phyloP scores from a whole-genome alignment of 2,888 invertebrate species.

The Ceraclea dissimilis region DNA sequence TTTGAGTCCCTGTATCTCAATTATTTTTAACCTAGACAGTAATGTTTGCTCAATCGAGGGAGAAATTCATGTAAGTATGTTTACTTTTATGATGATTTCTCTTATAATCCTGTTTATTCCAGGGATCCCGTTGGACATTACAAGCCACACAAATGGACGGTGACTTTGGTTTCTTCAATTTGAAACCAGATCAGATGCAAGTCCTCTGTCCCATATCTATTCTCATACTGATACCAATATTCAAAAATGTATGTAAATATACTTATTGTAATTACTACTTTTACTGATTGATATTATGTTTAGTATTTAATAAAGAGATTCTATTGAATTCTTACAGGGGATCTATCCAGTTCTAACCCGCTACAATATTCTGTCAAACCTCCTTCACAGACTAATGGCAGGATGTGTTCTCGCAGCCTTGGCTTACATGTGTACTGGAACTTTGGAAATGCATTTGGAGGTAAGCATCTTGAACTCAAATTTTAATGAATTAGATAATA shows the following conservation, averaged over 20 bases:
- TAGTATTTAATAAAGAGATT: too few relatives aligned
- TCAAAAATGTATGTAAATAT: conserved; percentile 42
- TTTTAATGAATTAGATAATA: too few relatives aligned
- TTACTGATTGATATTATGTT: too few relatives aligned
- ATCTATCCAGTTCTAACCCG: conserved; percentile 63
- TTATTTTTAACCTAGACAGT: too few relatives aligned
- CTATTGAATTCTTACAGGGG: conserved; percentile 30
- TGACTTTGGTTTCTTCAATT: conserved; percentile 49
- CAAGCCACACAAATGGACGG: conserved; percentile 76
- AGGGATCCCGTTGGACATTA: conserved; percentile 75
- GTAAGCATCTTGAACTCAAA: conserved; percentile 34
- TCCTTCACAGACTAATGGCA: conserved; percentile 65
- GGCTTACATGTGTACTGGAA: conserved; percentile 69
- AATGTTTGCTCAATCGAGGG: too few relatives aligned
- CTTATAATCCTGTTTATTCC: too few relatives aligned
- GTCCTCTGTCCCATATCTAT: conserved; percentile 69
- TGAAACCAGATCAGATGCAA: conserved; percentile 84
- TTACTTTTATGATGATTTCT: too few relatives aligned
- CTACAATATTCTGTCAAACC: conserved; percentile 54
- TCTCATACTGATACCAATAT: conserved; percentile 63
- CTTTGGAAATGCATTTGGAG: conserved; percentile 62
- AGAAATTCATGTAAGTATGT: too few relatives aligned
- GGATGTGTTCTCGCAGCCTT: conserved; percentile 71
- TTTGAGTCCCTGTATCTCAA: too few relatives aligned
- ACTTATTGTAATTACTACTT: neutral